Conservation (phyloP, 30 jellyfish, hydroid and myxozoan species). For the Haliclystus octoradiatus region DNA sequence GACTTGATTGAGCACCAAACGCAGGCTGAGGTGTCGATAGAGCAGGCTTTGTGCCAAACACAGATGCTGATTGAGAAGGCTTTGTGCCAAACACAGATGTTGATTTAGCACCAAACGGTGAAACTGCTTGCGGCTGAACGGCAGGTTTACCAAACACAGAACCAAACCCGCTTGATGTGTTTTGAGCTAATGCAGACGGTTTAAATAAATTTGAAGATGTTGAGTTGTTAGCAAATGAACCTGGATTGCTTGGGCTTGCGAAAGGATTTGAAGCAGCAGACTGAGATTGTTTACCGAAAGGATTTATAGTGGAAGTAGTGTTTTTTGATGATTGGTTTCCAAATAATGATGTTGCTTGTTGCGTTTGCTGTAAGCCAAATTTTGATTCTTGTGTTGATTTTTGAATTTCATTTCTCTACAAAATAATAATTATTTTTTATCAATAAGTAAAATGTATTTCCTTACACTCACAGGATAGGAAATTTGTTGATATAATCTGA, state of each 20-base stretch:
- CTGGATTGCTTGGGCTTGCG: not conserved
- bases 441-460: too few relatives aligned
- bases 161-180: too few relatives aligned
- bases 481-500: too few relatives aligned
- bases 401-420: not conserved
- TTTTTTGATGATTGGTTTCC: too few relatives aligned
- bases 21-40: not conserved
- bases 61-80: not conserved
- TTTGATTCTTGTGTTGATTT: not conserved
- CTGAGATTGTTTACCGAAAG: not conserved
- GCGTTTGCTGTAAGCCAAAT: not conserved
- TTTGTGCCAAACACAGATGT: not conserved
- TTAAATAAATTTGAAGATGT: too few relatives aligned
- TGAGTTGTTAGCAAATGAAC: not conserved
- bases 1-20: not conserved
- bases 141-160: not conserved
- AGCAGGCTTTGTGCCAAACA: not conserved
- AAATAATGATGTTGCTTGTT: not conserved
- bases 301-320: too few relatives aligned
- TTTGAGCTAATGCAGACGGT: too few relatives aligned
- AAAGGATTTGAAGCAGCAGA: not conserved
- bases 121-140: not conserved
- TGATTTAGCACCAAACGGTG: not conserved
- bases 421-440: too few relatives aligned
- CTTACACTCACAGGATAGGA: too few relatives aligned